These are phyloP conservation scores for Labeo catla DNA, from an alignment of 2,113 vertebrate genomes.

Conservation along the genomic window DNA sequence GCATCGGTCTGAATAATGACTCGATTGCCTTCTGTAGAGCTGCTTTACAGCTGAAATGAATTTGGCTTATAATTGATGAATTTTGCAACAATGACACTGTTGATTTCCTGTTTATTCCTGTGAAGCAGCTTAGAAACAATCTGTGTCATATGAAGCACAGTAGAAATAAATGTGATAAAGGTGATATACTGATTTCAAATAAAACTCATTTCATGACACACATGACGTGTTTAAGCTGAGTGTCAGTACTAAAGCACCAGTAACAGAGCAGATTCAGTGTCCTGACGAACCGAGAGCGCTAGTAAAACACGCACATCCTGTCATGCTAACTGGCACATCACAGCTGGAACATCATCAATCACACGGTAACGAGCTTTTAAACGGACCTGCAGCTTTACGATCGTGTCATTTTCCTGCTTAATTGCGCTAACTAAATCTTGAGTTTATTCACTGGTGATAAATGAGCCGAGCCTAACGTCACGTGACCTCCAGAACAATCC, in stretches of 20 bases:
- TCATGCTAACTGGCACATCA: background rate
- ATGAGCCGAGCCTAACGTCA: background rate
- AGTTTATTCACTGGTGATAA: constrained; percentile 5
- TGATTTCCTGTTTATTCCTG: background rate
- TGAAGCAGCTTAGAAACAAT: background rate
- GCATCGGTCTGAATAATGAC: background rate
- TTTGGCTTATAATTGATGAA: background rate
- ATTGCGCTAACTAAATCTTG: background rate
- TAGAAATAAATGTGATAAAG: background rate
- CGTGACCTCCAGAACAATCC: background rate
- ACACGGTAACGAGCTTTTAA: background rate
- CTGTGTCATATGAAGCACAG: background rate
- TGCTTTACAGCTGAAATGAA: background rate
- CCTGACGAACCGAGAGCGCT: background rate
- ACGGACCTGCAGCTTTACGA: background rate
- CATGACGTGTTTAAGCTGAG: background rate
- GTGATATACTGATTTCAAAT: background rate
- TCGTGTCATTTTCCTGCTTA: constrained; percentile 7
- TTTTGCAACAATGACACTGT: no score
- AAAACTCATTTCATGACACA: background rate
- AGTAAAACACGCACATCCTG: background rate
- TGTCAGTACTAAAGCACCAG: no score
- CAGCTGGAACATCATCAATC: background rate
- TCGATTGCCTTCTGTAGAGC: background rate
- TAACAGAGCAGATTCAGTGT: background rate